phyloP scores from a whole-genome alignment of 1,140 invertebrate genomes.

The Lordiphosa clarofinis region DNA sequence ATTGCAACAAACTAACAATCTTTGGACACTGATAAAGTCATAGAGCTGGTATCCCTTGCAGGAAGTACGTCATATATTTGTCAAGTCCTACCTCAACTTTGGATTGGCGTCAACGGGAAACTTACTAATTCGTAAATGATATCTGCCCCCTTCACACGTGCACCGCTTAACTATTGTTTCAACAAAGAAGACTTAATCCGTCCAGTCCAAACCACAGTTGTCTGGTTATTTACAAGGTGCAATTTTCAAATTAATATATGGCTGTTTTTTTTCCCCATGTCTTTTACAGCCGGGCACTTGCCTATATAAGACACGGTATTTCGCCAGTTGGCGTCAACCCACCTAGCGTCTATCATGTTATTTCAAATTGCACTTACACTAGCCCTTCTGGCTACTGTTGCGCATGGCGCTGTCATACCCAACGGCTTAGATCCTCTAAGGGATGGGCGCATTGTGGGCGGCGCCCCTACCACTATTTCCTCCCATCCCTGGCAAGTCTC shows the following conservation, averaged over 20 bases:
- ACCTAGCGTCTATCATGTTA: slow-evolving; percentile 14
- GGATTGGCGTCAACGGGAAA: too few species aligned
- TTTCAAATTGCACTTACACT: slow-evolving; percentile 18
- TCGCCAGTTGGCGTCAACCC: slow-evolving; percentile 13
- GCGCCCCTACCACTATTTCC: slow-evolving; percentile 27
- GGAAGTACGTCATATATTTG: too few species aligned
- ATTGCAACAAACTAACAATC: too few species aligned
- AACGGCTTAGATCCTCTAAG: slow-evolving; percentile 17
- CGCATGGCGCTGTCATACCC: slow-evolving; percentile 26
- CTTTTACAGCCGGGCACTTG: not conserved
- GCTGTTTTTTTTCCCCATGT: not conserved
- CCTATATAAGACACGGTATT: slow-evolving; percentile 28
- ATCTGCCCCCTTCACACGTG: too few species aligned
- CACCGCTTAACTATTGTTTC: too few species aligned
- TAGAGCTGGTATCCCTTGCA: too few species aligned
- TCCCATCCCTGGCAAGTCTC: slow-evolving; percentile 58
- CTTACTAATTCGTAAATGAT: too few species aligned
- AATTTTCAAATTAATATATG: not conserved
- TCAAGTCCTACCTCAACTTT: too few species aligned
- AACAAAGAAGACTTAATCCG: too few species aligned
- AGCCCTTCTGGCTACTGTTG: slow-evolving; percentile 10
- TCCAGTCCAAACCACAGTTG: too few species aligned
- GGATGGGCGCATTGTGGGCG: slow-evolving; percentile 61
- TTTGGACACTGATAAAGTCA: too few species aligned
- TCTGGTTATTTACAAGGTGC: slow-evolving; percentile 16